Conservation (phyloP, 2,113 vertebrate genomes). For the Trogon surrucura region DNA sequence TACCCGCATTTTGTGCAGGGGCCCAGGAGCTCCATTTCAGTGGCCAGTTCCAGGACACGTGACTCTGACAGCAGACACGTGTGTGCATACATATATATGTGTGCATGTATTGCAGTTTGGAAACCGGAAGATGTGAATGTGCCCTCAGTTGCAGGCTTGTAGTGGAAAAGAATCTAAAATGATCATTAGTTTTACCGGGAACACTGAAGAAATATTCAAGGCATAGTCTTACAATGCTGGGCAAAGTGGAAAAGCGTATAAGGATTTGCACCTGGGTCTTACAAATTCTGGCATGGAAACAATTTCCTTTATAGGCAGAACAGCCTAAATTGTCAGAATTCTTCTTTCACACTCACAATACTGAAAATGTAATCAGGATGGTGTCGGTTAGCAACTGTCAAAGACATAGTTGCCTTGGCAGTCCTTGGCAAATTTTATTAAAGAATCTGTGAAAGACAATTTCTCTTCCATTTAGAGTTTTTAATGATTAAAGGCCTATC, state of each 20-base stretch:
- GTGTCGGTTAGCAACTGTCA: not conserved
- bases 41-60: not conserved
- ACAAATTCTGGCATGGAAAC: not conserved
- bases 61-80: not conserved
- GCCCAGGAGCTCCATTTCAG: not conserved
- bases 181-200: not conserved
- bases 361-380: not conserved
- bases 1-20: rapidly evolving
- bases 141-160: not conserved
- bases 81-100: not conserved
- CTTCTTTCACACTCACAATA: not conserved
- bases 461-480: not conserved
- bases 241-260: not conserved
- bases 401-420: not conserved
- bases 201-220: not conserved
- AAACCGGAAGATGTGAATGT: not conserved
- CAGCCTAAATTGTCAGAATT: not conserved
- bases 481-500: not conserved
- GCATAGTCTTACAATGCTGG: not conserved
- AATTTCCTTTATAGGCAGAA: not conserved
- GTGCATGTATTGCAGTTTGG: not conserved
- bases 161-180: not conserved
- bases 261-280: not conserved
- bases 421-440: not conserved
- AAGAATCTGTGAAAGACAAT: not conserved